Conservation (phyloP, 2,888 invertebrate species). For the Lottia gigantea region DNA sequence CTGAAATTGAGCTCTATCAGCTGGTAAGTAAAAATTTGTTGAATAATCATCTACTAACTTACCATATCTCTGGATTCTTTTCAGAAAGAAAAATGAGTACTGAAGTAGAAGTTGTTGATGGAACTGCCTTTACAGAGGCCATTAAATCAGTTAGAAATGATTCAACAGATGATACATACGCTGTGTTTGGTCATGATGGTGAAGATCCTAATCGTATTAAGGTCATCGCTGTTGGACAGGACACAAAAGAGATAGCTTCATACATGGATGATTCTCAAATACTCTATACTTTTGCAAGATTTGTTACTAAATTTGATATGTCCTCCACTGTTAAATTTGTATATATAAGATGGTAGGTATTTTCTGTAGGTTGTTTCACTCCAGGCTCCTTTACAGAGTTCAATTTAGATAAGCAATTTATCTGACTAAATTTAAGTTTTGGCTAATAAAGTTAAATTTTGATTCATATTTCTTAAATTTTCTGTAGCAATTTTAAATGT, state of each 20-base stretch:
- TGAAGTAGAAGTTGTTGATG: conserved; percentile 48
- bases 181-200: conserved; percentile 59
- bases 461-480: no score
- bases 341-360: conserved; percentile 63
- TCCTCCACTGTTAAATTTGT: conserved; percentile 65
- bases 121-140: conserved; percentile 44
- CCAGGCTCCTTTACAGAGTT: no score
- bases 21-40: no score
- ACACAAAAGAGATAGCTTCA: conserved; percentile 41
- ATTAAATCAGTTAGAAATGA: conserved; percentile 54
- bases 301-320: conserved; percentile 63
- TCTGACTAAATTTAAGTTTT: no score
- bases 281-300: conserved; percentile 60
- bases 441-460: no score
- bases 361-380: no score
- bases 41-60: neutral
- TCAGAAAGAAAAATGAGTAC: conserved; percentile 56
- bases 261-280: conserved; percentile 48
- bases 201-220: conserved; percentile 53
- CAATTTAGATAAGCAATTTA: no score
- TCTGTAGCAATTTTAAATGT: no score
- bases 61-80: neutral
- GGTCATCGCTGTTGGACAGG: conserved; percentile 44
- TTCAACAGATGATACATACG: conserved; percentile 37
- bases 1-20: no score